Evolutionary conservation across 2,888 invertebrate species (phyloP).

Genomic region (Agrochola litura): DNA sequence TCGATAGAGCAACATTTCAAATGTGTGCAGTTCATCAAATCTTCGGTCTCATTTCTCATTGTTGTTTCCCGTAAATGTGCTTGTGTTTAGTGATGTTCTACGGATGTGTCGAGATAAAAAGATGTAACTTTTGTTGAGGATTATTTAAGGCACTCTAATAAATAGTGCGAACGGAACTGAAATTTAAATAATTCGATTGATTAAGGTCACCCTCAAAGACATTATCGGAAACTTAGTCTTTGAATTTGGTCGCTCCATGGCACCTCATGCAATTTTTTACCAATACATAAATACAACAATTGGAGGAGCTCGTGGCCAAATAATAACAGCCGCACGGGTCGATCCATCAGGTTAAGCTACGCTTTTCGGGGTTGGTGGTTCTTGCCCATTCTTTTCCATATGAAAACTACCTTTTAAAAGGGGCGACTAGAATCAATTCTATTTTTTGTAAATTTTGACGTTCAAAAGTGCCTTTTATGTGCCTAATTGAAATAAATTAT

Average conservation of each 20-base stretch:
- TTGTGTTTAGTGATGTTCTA: slow-evolving; percentile 64
- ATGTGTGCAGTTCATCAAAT: slow-evolving; percentile 84
- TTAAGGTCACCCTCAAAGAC: not conserved
- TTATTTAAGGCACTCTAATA: not conserved
- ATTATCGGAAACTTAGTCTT: not conserved
- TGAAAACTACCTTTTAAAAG: too few species aligned
- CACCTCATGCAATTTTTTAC: not conserved
- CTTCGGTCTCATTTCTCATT: slow-evolving; percentile 84
- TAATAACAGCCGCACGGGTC: too few species aligned
- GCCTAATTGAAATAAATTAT: too few species aligned
- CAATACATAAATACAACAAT: too few species aligned
- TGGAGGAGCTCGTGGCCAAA: too few species aligned
- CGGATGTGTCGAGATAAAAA: slow-evolving; percentile 25
- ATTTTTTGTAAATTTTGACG: too few species aligned
- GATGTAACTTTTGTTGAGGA: not conserved
- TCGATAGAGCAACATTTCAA: slow-evolving; percentile 82
- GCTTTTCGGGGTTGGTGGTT: too few species aligned
- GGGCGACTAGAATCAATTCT: too few species aligned
- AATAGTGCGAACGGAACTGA: not conserved
- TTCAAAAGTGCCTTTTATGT: too few species aligned
- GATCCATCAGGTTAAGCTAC: too few species aligned
- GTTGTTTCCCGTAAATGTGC: slow-evolving; percentile 68
- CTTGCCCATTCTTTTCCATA: too few species aligned
- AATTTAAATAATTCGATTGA: not conserved
- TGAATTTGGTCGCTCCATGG: not conserved